Evolutionary conservation across 2,888 invertebrate genomes (phyloP).

Genomic region (Acleris cristana): DNA sequence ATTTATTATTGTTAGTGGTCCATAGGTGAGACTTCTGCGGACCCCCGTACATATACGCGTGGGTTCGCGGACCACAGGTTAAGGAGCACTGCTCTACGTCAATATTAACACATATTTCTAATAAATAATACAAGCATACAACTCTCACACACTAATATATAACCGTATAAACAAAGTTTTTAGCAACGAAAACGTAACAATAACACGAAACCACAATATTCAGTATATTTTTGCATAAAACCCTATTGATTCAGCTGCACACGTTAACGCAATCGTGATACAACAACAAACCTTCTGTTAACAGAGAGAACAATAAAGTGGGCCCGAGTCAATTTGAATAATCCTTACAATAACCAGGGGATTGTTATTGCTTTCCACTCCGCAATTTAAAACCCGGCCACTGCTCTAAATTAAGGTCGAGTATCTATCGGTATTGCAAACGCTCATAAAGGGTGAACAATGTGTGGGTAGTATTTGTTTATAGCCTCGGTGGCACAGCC

Average conservation of each 20-base stretch:
- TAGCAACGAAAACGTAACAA: neutral
- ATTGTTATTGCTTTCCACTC: conserved; percentile 45
- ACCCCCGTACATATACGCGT: too few species aligned
- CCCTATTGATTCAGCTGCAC: conserved; percentile 20
- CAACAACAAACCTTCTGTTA: conserved; percentile 37
- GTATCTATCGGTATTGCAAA: conserved; percentile 40
- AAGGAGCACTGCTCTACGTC: too few species aligned
- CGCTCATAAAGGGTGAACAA: conserved; percentile 51
- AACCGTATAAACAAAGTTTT: too few species aligned
- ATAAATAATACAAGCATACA: too few species aligned
- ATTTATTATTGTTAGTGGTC: too few species aligned
- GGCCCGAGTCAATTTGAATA: conserved; percentile 46
- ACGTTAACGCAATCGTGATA: conserved; percentile 24
- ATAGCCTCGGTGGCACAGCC: conserved; percentile 41
- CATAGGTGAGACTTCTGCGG: too few species aligned
- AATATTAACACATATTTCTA: too few species aligned
- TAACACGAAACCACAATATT: neutral
- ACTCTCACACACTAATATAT: too few species aligned
- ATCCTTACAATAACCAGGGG: conserved; percentile 45
- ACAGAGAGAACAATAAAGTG: conserved; percentile 43
- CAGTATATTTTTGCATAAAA: neutral
- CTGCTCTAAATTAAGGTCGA: conserved; percentile 42
- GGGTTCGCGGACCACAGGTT: too few species aligned
- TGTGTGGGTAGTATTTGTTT: conserved; percentile 52
- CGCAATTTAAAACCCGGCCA: conserved; percentile 46